A percentile compares a stretch with the other conserved stretches of the same genome.
Conservation (phyloP, 1,140 invertebrate species). For the Trichonephila clavata region DNA sequence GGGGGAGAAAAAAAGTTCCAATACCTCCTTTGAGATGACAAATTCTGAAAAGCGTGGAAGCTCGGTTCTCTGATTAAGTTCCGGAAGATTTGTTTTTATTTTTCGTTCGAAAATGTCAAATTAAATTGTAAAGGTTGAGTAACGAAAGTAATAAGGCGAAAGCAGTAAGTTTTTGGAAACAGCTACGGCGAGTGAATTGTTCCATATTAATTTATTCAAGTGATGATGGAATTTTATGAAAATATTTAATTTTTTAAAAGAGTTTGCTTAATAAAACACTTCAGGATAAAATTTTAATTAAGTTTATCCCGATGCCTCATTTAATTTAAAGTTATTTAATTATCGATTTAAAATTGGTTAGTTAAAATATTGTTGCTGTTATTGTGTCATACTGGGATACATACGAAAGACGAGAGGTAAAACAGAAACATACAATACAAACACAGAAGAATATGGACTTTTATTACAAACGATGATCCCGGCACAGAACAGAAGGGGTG, state of each 20-base stretch:
- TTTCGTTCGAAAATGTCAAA: neutral
- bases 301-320: too few relatives aligned
- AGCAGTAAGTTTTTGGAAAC: neutral
- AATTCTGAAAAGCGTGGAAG: neutral
- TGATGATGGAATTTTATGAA: neutral
- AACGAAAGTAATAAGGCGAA: neutral
- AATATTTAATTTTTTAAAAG: neutral
- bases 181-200: neutral
- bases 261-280: neutral
- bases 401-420: too few relatives aligned
- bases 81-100: neutral
- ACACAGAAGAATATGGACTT: too few relatives aligned
- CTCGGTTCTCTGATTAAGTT: neutral
- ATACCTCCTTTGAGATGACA: neutral
- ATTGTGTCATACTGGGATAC: too few relatives aligned
- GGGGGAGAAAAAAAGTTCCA: neutral
- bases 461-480: too few relatives aligned
- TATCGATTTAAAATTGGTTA: too few relatives aligned
- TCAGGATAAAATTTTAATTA: neutral
- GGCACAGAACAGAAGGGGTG: too few relatives aligned
- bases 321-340: too few relatives aligned
- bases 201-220: neutral
- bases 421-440: too few relatives aligned
- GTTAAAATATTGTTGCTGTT: too few relatives aligned
- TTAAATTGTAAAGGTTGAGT: neutral